Conservation (phyloP, 2,888 invertebrate species). For the Penaeus monodon region DNA sequence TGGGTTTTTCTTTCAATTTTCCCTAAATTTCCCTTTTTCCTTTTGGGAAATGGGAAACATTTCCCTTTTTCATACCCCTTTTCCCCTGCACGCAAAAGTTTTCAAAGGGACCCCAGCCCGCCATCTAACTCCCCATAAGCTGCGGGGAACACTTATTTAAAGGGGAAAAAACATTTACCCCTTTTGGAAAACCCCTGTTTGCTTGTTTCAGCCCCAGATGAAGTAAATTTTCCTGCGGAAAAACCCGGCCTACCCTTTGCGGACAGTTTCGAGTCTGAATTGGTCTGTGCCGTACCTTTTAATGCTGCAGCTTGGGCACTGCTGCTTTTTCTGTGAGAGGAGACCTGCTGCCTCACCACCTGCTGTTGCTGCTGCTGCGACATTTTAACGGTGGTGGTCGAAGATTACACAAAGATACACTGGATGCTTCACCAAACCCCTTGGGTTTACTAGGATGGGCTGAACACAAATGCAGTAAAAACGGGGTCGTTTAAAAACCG, state of each 20-base stretch:
- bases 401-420: constrained; percentile 42
- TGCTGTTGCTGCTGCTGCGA: constrained; percentile 65
- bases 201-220: not conserved
- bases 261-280: constrained; percentile 60
- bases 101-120: no score
- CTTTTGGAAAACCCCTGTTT: no score
- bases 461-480: constrained; percentile 44
- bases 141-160: no score
- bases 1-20: not conserved
- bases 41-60: no score
- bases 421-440: constrained; percentile 32
- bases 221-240: constrained; percentile 8
- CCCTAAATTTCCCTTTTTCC: no score
- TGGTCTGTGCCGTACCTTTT: constrained; percentile 72
- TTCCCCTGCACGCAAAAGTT: no score
- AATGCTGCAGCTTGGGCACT: constrained; percentile 72
- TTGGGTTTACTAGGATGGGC: constrained; percentile 16
- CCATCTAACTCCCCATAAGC: no score
- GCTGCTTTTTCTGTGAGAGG: constrained; percentile 68
- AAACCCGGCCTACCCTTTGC: constrained; percentile 61
- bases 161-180: no score
- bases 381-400: constrained; percentile 55
- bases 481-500: constrained; percentile 49
- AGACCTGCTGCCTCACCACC: constrained; percentile 66
- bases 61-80: no score